phyloP scores from a whole-genome alignment of 2,797 vertebrate species.

The Siniperca obscura region DNA sequence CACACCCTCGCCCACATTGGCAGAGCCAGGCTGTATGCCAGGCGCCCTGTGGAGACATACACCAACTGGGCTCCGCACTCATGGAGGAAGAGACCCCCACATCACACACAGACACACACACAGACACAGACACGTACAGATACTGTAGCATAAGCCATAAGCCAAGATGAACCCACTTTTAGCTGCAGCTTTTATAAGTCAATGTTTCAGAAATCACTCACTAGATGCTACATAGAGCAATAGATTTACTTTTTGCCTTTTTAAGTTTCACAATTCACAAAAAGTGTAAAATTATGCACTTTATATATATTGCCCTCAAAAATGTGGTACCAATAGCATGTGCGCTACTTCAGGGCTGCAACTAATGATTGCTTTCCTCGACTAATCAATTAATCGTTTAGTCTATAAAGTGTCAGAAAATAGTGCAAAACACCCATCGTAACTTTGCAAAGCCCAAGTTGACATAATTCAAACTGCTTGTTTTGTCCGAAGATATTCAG shows the following conservation, averaged over 20 bases:
- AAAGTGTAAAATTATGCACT: background rate
- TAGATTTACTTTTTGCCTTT: conserved; percentile 7
- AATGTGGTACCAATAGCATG: background rate
- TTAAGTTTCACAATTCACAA: background rate
- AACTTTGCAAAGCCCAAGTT: background rate
- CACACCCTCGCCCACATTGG: conserved; percentile 79
- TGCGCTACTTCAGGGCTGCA: background rate
- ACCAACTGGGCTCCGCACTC: conserved; percentile 70
- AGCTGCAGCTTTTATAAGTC: conserved; percentile 38
- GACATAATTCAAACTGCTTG: no score
- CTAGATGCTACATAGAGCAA: background rate
- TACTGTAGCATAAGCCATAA: conserved; percentile 44
- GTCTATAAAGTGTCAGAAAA: background rate
- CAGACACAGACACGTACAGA: conserved; percentile 33
- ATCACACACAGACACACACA: conserved; percentile 12
- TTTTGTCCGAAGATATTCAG: background rate
- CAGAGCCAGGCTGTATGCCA: conserved; percentile 77
- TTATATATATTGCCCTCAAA: background rate
- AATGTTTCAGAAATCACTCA: background rate
- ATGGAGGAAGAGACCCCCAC: conserved; percentile 60
- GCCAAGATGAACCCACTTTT: conserved; percentile 53
- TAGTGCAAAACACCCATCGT: background rate
- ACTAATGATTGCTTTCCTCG: no score
- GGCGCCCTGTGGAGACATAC: conserved; percentile 76
- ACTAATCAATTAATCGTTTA: background rate